Evolutionary conservation across 1,140 invertebrate genomes (phyloP), one percentile per base, ranked within the genome.

Genomic region (Lysiphlebus fabarum): DNA sequence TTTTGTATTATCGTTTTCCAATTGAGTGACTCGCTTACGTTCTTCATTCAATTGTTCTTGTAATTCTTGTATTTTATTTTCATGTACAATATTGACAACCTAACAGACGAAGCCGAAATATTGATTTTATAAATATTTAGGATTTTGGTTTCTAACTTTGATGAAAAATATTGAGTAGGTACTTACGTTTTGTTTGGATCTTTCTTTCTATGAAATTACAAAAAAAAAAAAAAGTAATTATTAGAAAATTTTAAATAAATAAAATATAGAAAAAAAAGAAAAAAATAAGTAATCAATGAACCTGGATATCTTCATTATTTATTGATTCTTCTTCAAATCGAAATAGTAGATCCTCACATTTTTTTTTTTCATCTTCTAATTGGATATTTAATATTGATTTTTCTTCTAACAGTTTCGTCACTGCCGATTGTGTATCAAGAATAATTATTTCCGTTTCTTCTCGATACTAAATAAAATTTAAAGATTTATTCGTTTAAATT

Each of bases 271-370:
- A 26, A 48, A 40, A 40, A 40, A 40, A 14, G 42, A 14, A 44
- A 44, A n/a, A 5, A 14, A 11, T 44, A 14, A 44, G 5, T 14
- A 44, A 44, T 44, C 10, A 14, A 44, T 14, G 42, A 44, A 60
- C 91, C 85, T 93, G 88, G 72, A 92, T 82, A 70, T 92, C 90
- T 67, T 85, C 84, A 77, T 88, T 90, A 68, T 81, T 82, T 65
- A 93, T 86, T 36, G 84, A 88, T 67, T 93, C 92, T 76, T 97
- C 95, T 81, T 97, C 94, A 61, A 93, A 87, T 42, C 90, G 85
- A 72, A 97, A 97, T 70, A 93, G 86, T 48, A 96, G 80, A 76
- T 98, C 95, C 81, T 98, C 95, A 9, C 90, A 84, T 77, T 92
- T 94, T 68, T 90, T 87, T 69, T 84, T 87, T 67, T 95, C 91